Conservation (phyloP, 2,797 vertebrate genomes). For the Sebastes kiyomatsui region DNA sequence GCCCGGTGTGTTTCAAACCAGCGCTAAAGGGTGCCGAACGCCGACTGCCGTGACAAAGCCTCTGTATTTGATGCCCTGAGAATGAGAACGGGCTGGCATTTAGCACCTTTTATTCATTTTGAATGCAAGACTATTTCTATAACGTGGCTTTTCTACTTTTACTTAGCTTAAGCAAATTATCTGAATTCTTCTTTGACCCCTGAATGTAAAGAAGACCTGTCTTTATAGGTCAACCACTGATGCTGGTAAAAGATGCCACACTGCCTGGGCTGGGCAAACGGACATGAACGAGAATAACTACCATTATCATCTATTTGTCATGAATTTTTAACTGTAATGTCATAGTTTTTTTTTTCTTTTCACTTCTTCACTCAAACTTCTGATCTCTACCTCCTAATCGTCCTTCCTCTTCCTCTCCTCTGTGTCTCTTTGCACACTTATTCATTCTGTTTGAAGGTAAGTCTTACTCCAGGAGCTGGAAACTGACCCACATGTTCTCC, state of each 20-base stretch:
- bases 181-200: neutral
- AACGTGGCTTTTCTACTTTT: neutral
- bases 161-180: neutral
- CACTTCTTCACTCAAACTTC: neutral
- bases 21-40: too few species aligned
- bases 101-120: too few species aligned
- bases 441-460: slow-evolving; percentile 29
- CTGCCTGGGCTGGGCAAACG: neutral
- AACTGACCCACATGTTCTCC: slow-evolving; percentile 56
- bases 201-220: neutral
- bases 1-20: too few species aligned
- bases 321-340: neutral
- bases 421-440: neutral
- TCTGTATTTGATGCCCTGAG: too few species aligned
- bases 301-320: neutral
- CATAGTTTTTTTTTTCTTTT: neutral
- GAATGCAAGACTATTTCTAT: too few species aligned
- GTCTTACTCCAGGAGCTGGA: slow-evolving; percentile 27
- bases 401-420: neutral
- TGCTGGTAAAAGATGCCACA: neutral
- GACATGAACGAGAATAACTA: neutral
- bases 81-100: too few species aligned
- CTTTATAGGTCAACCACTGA: neutral
- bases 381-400: neutral
- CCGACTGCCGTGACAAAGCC: too few species aligned